Evolutionary conservation across 2,888 invertebrate species (phyloP), one percentile per base, ranked within the genome.

Genomic region (Aphidoletes aphidimyza): DNA sequence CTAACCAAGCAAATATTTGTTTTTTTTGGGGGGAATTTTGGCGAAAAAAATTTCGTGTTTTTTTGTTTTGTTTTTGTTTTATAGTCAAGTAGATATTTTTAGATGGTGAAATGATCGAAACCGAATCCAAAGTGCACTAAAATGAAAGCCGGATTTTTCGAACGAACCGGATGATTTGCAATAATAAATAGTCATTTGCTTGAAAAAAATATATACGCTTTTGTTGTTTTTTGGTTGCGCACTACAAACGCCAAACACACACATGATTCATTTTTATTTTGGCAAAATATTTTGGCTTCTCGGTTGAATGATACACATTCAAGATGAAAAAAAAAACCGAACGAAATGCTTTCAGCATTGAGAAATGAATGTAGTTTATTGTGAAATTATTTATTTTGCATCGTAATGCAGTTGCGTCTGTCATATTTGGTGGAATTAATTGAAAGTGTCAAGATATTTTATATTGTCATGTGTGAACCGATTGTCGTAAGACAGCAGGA

Each of bases 21-120:
- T 39, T 39, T 5, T 39, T 30, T 69, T 3, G 26, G 26, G 2
- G 69, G 69, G 69, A 69, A 69, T 69, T 69, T 69, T n/a, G 42
- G 8, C 42, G 42, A 42, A 42, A 42, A 42, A 42, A 42, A 9
- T 9, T 9, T 42, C 14, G 8, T 42, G 6, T 42, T 42, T n/a
- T n/a, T n/a, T n/a, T n/a, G n/a, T n/a, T n/a, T n/a, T n/a, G n/a
- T n/a, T n/a, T n/a, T n/a, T n/a, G n/a, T n/a, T n/a, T n/a, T n/a
- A n/a, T 14, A 30, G 30, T 69, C 69, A 69, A 9, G 6, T n/a
- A 30, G 26, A 69, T 69, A 69, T 69, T 69, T 69, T 69, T 69
- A 69, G 69, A 69, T 54, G 22, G 19, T 26, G 5, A 54, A 8
- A 54, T 26, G 22, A 26, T 0, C 22, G 22, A 54, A 26, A 5